Evolutionary conservation across 30 jellyfish, hydroid and myxozoan species (phyloP), one percentile per base, ranked within the genome.

Genomic region (Pseudorhiza aurosa): DNA sequence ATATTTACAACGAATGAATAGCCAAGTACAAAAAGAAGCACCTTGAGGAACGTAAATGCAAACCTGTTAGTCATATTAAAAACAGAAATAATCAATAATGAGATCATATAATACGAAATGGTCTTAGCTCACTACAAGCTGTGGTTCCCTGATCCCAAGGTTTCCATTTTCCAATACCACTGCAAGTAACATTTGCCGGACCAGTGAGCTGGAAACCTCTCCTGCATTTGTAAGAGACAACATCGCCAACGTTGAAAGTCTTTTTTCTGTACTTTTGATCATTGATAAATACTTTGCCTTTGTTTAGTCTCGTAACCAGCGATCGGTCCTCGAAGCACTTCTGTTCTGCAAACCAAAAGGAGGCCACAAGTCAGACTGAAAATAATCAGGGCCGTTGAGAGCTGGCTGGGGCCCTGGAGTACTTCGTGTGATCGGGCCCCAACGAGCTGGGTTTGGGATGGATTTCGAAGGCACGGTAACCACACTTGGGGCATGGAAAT

Each of bases 101-200:
- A n/a, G n/a, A n/a, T n/a, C n/a, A n/a, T n/a, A n/a, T 17, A 5
- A 2, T 18, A 12, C 21, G 29, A 21, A 50, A 31, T 27, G 17
- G 21, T 7, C 35, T 18, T 2, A 5, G 46, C 96, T 9, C 56
- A 85, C 96, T 47, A 60, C 96, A 85, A 1, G 74, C 15, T 50
- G 96, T 86, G 2, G 58, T 85, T 22, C 96, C 96, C 51, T 85
- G 24, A 44, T 85, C 87, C 90, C 89, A 85, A 2, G 96, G 96
- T 24, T 85, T 85, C 87, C 87, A 85, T 74, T 85, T 85, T 40
- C 90, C 85, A 47, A 85, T 85, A 0, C 82, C 96, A 39, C 96
- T 85, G 74, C 96, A 85, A 1, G 88, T 73, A 19, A 74, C 69
- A 49, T 40, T 17, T 4, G 87, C 17, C n/a, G 96, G 96, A 28